These are phyloP conservation scores for Scopus umbretta DNA, from an alignment of 2,113 vertebrate genomes.

Conservation along the genomic window DNA sequence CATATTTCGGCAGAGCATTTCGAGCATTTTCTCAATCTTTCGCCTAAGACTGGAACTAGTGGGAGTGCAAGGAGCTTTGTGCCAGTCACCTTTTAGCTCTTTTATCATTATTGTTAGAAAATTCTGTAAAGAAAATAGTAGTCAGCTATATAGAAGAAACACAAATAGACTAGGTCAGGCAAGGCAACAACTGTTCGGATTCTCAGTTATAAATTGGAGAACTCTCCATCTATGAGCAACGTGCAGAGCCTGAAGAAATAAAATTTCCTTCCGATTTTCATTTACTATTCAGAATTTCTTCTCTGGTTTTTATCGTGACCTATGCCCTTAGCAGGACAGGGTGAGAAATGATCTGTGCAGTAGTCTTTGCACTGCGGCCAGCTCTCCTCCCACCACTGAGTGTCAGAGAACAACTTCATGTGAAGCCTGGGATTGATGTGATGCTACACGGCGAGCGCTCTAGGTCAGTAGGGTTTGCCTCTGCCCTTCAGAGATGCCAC, in stretches of 20 bases:
- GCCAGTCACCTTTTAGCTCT: neutral
- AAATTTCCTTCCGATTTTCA: neutral
- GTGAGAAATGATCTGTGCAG: neutral
- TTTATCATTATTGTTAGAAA: neutral
- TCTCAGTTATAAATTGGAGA: neutral
- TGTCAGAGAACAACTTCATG: fast-evolving
- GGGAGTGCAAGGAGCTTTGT: neutral
- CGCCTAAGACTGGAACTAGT: neutral
- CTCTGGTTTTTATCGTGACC: neutral
- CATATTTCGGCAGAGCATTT: neutral
- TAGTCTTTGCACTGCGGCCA: neutral
- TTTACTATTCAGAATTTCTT: neutral
- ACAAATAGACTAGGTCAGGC: neutral
- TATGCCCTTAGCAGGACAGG: fast-evolving
- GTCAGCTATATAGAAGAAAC: neutral
- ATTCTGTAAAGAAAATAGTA: neutral
- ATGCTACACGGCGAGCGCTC: neutral
- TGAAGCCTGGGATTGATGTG: neutral
- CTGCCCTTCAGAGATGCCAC: fast-evolving
- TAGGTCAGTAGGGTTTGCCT: neutral
- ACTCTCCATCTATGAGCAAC: neutral
- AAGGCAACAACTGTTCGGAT: neutral
- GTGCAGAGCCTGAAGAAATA: neutral
- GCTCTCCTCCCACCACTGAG: fast-evolving
- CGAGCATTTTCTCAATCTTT: neutral